Percentiles rank a stretch among this genome's conserved stretches.
Conservation (phyloP, 2,797 vertebrate genomes). For the Momotus momota region DNA sequence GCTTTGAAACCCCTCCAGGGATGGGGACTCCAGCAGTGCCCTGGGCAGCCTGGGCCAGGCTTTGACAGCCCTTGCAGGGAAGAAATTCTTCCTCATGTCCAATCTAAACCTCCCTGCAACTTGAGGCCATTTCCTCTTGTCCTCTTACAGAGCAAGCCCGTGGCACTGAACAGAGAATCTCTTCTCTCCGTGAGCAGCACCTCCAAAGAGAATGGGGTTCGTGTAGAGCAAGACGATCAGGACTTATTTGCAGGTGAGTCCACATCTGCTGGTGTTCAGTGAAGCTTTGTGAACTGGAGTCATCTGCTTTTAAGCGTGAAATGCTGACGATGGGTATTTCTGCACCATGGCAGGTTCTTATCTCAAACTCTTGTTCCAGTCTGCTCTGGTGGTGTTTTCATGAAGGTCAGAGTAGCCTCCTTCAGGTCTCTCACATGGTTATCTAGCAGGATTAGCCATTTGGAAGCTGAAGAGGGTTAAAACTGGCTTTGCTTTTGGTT, state of each 20-base stretch:
- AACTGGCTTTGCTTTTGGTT: neutral
- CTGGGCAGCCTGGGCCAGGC: neutral
- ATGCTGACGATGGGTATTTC: neutral
- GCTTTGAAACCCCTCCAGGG: neutral
- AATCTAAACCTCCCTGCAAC: neutral
- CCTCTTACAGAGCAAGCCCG: conserved; percentile 79
- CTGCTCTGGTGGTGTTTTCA: neutral
- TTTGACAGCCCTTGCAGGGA: neutral
- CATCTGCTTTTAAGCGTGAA: neutral
- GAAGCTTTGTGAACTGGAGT: neutral
- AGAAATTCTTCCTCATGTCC: neutral
- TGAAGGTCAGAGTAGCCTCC: neutral
- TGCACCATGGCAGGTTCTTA: neutral
- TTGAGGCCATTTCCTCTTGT: neutral
- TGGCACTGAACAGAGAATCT: conserved; percentile 67
- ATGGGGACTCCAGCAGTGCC: neutral
- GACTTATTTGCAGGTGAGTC: conserved; percentile 91
- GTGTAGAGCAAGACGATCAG: conserved; percentile 85
- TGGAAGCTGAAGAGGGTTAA: neutral
- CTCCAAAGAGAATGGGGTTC: conserved; percentile 86
- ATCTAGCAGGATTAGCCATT: neutral
- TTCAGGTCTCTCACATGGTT: neutral
- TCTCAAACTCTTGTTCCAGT: neutral
- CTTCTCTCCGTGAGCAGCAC: conserved; percentile 51
- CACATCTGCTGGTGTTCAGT: neutral